These are phyloP conservation scores for Styela clava DNA, from an alignment of 23 tunicate species.

Conservation along the genomic window DNA sequence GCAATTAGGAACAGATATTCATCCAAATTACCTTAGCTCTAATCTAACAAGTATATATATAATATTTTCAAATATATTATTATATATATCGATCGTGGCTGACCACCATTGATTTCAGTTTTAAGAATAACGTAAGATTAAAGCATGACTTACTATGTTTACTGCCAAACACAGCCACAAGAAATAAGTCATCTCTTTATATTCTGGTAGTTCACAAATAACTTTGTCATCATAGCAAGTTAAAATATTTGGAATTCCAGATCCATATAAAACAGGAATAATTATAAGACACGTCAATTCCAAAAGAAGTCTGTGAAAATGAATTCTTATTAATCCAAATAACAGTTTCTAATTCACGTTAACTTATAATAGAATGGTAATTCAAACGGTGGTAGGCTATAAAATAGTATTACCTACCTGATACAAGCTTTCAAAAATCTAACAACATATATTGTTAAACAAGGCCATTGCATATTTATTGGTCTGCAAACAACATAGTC, in stretches of 20 bases:
- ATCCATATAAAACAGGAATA: constrained; percentile 30
- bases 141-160: constrained; percentile 52
- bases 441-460: constrained; percentile 28
- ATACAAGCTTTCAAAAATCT: constrained; percentile 24
- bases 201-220: constrained; percentile 7
- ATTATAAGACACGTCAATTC: constrained; percentile 24
- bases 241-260: constrained; percentile 34
- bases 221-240: constrained; percentile 31
- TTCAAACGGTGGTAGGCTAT: too few relatives aligned
- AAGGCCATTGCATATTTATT: constrained; percentile 14
- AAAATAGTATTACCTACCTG: too few relatives aligned
- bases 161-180: constrained; percentile 37
- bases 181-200: constrained; percentile 36
- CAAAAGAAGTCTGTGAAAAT: constrained; percentile 33
- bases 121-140: too few relatives aligned
- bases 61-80: too few relatives aligned
- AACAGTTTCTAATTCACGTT: too few relatives aligned
- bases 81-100: too few relatives aligned
- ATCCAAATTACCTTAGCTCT: too few relatives aligned
- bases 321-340: too few relatives aligned
- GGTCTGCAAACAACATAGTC: constrained; percentile 25
- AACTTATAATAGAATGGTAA: too few relatives aligned
- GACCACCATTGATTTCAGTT: too few relatives aligned
- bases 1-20: too few relatives aligned
- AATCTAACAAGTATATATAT: too few relatives aligned